phyloP scores from a whole-genome alignment of 2,113 vertebrate genomes.

The Trinectes maculatus region DNA sequence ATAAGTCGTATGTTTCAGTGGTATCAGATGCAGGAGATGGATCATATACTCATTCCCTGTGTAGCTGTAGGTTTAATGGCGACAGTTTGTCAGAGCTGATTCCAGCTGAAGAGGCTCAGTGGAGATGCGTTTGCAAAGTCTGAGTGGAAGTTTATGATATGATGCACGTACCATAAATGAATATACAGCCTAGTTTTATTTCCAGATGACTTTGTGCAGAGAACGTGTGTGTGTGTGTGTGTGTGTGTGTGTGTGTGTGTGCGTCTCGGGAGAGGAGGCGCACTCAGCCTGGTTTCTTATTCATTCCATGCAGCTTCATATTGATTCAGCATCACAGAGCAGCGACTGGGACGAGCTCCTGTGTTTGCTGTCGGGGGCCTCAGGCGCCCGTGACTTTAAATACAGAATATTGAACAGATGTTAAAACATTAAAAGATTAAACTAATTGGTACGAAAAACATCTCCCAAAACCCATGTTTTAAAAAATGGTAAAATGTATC shows the following conservation, averaged over 20 bases:
- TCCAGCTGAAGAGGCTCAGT: too few species aligned
- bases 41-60: constrained; percentile 14
- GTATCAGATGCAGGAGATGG: constrained; percentile 22
- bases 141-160: background rate
- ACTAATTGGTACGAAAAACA: too few species aligned
- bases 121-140: background rate
- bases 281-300: constrained; percentile 23
- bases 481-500: too few species aligned
- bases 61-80: background rate
- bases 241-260: background rate
- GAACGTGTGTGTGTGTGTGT: background rate
- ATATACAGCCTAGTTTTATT: background rate
- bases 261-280: background rate
- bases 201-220: constrained; percentile 10
- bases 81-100: background rate
- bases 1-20: constrained; percentile 21
- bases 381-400: too few species aligned
- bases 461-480: too few species aligned
- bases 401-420: too few species aligned
- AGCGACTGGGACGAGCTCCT: background rate
- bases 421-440: too few species aligned
- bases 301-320: constrained; percentile 39
- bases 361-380: constrained; percentile 40
- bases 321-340: constrained; percentile 36
- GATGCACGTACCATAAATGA: constrained; percentile 5